Evolutionary conservation across 2,797 vertebrate genomes (phyloP), one percentile per base, ranked within the genome.

Genomic region (Darevskia nairensis): DNA sequence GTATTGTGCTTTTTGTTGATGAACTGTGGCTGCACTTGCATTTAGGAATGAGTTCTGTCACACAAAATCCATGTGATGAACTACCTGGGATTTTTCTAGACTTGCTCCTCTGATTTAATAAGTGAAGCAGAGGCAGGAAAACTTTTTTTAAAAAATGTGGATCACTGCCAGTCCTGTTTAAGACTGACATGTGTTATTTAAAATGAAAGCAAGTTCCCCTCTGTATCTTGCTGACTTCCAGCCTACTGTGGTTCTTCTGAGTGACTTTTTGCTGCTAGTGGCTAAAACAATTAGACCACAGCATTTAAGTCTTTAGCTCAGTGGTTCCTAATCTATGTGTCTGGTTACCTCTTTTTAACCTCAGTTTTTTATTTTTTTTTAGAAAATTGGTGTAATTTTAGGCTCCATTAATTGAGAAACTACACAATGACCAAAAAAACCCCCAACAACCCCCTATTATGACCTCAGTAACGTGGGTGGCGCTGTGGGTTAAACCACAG

Each of bases 231-330:
- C 85, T 83, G 75, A 85, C 90, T 85, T 55, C 82, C 76, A 21
- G 76, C 6, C 76, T 89, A 79, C 82, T 86, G 86, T 92, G 82
- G 83, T 85, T 84, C 91, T 94, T 80, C 92, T 92, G 81, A 89
- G 71, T 82, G n/a, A 41, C 66, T 80, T 90, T 91, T 61, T n/a
- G 13, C 79, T 92, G 79, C 89, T 92, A 50, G 35, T 86, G 81
- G 82, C 86, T 94, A 94, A 87, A 94, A 93, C 91, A 90, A 88
- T 93, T 85, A 87, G 92, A 93, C 64, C 39, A 72, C 84, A 91
- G n/a, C 86, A 90, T 90, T 86, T 71, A 78, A 82, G 82, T 84
- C n/a, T 87, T 81, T 83, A 17, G 80, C 71, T 89, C 87, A 85
- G 61, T 50, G 50, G 50, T 50, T 50, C 50, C 50, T 50, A 50